Evolutionary conservation across 2,113 vertebrate species (phyloP).

Genomic region (Microtus montanus): DNA sequence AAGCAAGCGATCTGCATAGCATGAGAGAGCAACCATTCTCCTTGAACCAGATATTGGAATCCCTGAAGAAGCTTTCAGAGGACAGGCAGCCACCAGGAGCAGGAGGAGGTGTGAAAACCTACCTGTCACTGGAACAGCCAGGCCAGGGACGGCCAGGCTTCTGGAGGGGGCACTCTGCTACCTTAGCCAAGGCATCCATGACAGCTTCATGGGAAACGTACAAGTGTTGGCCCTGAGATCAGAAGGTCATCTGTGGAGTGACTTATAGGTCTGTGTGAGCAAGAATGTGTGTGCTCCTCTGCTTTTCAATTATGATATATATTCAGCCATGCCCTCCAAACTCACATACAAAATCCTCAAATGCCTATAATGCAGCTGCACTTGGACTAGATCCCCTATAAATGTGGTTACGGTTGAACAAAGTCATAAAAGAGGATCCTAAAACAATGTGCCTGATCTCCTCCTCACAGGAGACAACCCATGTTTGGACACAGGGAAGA

Average conservation of each 20-base stretch:
- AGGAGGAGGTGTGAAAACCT: accelerated
- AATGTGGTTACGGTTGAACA: neutral
- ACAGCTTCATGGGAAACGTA: accelerated
- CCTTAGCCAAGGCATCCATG: accelerated
- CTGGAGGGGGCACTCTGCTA: accelerated
- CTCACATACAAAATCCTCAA: accelerated
- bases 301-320: accelerated
- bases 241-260: accelerated
- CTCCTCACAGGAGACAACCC: neutral
- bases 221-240: accelerated
- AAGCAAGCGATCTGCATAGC: accelerated
- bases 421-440: neutral
- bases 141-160: accelerated
- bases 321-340: accelerated
- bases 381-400: neutral
- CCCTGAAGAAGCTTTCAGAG: neutral
- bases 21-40: accelerated
- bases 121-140: accelerated
- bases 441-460: neutral
- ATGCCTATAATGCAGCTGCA: neutral
- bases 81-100: accelerated
- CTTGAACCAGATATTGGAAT: neutral
- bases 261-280: accelerated
- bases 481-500: neutral
- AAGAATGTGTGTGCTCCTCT: accelerated